Evolutionary conservation across 2,888 invertebrate genomes (phyloP), one percentile per base, ranked within the genome.

Genomic region (Saturnia japonica): DNA sequence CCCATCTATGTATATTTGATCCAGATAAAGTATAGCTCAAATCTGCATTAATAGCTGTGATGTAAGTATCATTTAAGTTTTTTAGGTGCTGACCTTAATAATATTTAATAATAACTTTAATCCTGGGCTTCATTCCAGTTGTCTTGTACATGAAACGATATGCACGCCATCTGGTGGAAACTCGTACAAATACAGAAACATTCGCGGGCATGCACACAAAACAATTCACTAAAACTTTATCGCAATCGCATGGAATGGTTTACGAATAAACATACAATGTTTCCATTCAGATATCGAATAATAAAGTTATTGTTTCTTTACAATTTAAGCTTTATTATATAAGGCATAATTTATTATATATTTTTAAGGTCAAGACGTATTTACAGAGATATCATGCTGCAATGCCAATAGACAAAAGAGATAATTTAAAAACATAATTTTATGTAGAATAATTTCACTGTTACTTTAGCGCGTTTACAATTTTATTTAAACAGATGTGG

Each of bases 301-400:
- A n/a, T 51, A 64, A 3, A 64, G n/a, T n/a, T n/a, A 28, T 28
- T 28, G 25, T 28, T 19, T 19, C 16, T 64, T 64, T 19, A 64
- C 60, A 62, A 62, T 62, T 8, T 16, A 62, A 25, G 28, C 14
- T 28, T 62, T 19, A 19, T 62, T 62, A 34, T 34, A 34, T 64
- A 40, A 57, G 57, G 12, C 57, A n/a, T 40, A 64, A 64, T 40
- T 64, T 64, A 64, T 64, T 64, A 40, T 19, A n/a, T 6, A 40
- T 64, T 34, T 57, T 64, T 64, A 64, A 64, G 64, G 64, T 64
- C 64, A 64, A 16, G 19, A 64, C 19, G 40, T 64, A 40, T 40
- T 64, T 40, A 64, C 64, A 22, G 64, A 40, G 14, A 9, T 64
- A n/a, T 40, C n/a, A 64, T 9, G 19, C 4, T n/a, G 64, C 64